Base-by-base conservation (phyloP, 2,113 vertebrate species). In the Bucco capensis region DNA sequence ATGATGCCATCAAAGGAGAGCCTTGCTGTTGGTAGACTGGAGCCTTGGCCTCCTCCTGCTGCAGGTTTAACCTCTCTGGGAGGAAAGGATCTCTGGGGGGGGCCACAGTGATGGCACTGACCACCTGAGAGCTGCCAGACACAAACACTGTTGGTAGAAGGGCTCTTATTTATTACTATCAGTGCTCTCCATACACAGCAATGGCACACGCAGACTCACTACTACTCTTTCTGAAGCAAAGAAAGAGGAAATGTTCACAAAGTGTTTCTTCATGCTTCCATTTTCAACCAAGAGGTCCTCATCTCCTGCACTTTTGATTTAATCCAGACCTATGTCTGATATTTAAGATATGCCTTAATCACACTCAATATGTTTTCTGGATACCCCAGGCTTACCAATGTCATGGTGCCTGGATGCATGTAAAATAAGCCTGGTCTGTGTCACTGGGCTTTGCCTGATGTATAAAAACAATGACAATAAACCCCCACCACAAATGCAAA, bases 261-360 rank as follows among this genome's bases (percentile, higher is more conserved):
- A 33, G 67, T 78, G 94, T 64, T 60, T 76, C 83, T 93, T 88
- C 86, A 89, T 40, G 47, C 35, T 46, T 92, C 69, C 60, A 37
- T 86, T 95, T 89, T 72, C 75, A 62, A 33, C 53, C 50, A 51
- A 65, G 40, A 57, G 74, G 62, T 72, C 74, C 82, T 90, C 85
- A 69, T 92, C 84, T 88, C 51, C 76, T 56, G 53, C 33, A 37
- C 66, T 83, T 82, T 67, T 66, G 56, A 60, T 61, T 66, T 82
- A 88, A 88, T 86, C 60, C 46, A 90, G 78, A 64, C 35, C 66
- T 72, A 35, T 0, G 10, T 40, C 61, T 93, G 80, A 90, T 93
- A 93, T 93, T 86, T 64, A 88, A 96, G 94, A 73, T 67, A 86
- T 72, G 83, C 61, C 86, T 94, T 93, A 93, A 96, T 96, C 86